phyloP scores from a whole-genome alignment of 2,888 invertebrate genomes.

The Cistogaster globosa region DNA sequence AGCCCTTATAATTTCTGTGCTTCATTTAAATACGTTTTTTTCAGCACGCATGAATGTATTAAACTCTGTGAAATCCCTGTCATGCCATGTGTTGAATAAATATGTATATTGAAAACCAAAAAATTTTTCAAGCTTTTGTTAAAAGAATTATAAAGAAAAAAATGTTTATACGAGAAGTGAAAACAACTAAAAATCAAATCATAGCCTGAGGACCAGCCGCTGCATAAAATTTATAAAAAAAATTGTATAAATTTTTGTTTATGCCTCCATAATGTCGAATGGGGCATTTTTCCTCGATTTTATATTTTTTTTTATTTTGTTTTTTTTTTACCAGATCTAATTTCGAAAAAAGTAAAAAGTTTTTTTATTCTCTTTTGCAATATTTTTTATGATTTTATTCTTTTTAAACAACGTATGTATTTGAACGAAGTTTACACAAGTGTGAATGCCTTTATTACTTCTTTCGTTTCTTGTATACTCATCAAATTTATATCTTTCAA shows the following conservation, averaged over 20 bases:
- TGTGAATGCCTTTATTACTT: conserved; percentile 22
- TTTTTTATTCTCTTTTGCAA: not conserved
- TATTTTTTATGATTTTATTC: not conserved
- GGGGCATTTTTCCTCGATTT: not conserved
- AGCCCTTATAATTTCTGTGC: conserved; percentile 22
- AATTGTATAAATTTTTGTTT: not conserved
- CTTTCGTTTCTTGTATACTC: conserved; percentile 29
- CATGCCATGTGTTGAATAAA: conserved; percentile 33
- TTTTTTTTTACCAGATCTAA: too few species aligned
- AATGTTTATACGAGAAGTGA: not conserved
- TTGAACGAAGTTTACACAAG: not conserved
- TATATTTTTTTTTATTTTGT: not conserved
- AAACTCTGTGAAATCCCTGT: not conserved
- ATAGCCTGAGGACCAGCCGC: conserved; percentile 32
- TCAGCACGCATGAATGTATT: not conserved
- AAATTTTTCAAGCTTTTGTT: conserved; percentile 13
- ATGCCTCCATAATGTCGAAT: too few species aligned
- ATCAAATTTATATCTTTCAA: conserved; percentile 60
- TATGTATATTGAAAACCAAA: not conserved
- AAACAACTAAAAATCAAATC: conserved; percentile 2
- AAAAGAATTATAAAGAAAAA: conserved; percentile 14
- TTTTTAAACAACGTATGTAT: not conserved
- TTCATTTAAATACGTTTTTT: conserved; percentile 16
- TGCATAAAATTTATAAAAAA: not conserved
- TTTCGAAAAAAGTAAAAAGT: too few species aligned